Percentiles rank a stretch among this genome's conserved stretches.
phyloP scores from a whole-genome alignment of 2,113 vertebrate genomes.

The Sus scrofa region DNA sequence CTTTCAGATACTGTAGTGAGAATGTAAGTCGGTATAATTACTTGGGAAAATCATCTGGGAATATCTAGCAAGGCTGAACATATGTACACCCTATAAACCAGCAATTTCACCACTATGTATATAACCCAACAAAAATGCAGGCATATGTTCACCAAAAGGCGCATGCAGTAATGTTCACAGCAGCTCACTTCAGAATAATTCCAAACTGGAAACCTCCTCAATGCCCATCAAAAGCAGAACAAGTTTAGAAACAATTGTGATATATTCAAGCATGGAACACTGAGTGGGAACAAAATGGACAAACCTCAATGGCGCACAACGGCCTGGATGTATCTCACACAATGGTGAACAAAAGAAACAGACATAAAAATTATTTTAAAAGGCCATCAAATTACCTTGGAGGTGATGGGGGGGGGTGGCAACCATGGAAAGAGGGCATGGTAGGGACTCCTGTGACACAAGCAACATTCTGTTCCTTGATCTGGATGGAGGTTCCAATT shows the following conservation, averaged over 20 bases:
- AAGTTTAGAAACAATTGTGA: not conserved
- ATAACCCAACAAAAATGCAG: not conserved
- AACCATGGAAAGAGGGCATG: not conserved
- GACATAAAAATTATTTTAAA: not conserved
- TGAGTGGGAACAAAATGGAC: not conserved
- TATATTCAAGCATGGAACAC: not conserved
- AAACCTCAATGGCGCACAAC: not conserved
- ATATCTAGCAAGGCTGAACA: not conserved
- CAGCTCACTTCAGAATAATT: not conserved
- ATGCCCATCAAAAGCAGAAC: not conserved
- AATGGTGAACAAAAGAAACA: not conserved
- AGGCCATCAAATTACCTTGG: not conserved
- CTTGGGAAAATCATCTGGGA: not conserved
- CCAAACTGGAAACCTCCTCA: not conserved
- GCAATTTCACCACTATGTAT: not conserved
- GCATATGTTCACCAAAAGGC: constrained; percentile 12
- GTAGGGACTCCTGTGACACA: accelerated
- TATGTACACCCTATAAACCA: not conserved
- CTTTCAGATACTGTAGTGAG: not conserved
- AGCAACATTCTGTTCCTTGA: not conserved
- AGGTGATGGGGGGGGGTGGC: no score
- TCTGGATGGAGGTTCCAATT: not conserved
- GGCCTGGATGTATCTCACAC: not conserved
- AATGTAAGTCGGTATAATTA: not conserved
- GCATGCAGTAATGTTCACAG: not conserved